Evolutionary conservation across 2,888 invertebrate genomes (phyloP).

Genomic region (Hypomecis punctinalis): DNA sequence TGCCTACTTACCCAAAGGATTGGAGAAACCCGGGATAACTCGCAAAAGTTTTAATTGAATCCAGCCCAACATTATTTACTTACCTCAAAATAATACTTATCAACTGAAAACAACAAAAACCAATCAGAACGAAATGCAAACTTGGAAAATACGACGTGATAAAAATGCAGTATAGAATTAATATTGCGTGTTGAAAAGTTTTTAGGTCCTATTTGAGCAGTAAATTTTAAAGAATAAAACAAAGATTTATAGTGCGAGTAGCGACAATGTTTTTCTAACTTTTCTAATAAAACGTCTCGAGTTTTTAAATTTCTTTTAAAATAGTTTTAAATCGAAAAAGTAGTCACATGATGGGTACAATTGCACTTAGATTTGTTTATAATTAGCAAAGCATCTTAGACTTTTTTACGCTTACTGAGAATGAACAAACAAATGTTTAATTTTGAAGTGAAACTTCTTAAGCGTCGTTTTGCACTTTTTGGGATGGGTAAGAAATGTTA

Average conservation of each 20-base stretch:
- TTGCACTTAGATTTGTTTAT: neutral
- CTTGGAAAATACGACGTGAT: neutral
- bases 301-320: conserved; percentile 20
- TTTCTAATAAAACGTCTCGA: conserved; percentile 38
- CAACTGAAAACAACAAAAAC: conserved; percentile 1
- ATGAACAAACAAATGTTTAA: no score
- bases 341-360: no score
- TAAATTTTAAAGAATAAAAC: conserved; percentile 26
- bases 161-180: conserved; percentile 2
- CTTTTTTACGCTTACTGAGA: no score
- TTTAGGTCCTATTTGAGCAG: conserved; percentile 15
- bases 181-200: neutral
- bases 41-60: conserved; percentile 25
- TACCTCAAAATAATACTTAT: neutral
- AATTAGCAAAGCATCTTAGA: no score
- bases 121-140: neutral
- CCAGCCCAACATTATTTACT: conserved; percentile 14
- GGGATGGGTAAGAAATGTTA: no score
- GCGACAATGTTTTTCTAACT: conserved; percentile 32
- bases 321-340: neutral
- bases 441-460: no score
- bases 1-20: conserved; percentile 17
- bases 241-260: conserved; percentile 30
- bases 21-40: conserved; percentile 13
- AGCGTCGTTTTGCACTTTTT: no score